Conservation (phyloP, 1,140 invertebrate genomes). For the Solenopsis invicta region DNA sequence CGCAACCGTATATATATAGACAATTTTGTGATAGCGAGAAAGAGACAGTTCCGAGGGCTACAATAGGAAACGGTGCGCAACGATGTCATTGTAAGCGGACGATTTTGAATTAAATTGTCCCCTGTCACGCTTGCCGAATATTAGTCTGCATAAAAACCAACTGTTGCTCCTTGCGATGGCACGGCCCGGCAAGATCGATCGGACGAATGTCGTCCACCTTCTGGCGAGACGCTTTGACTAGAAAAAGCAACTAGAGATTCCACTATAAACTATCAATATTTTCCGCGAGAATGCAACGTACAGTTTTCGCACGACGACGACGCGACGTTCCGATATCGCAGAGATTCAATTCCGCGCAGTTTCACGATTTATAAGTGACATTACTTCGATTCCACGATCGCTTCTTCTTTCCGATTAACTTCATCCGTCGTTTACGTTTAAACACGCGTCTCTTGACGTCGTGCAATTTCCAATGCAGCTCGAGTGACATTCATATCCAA, state of each 20-base stretch:
- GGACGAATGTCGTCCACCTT: conserved; percentile 72
- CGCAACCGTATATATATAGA: neutral
- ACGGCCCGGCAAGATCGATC: conserved; percentile 68
- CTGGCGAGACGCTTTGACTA: conserved; percentile 3
- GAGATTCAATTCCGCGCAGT: conserved; percentile 6
- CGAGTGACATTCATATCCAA: conserved; percentile 40
- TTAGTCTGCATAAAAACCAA: conserved; percentile 79
- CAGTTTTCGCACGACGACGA: neutral
- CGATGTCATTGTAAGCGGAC: conserved; percentile 53
- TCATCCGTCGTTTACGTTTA: conserved; percentile 30
- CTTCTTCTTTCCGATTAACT: conserved; percentile 31
- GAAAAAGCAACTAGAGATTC: conserved; percentile 25
- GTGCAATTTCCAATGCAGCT: conserved; percentile 34
- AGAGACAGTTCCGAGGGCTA: conserved; percentile 18
- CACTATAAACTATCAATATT: conserved; percentile 63
- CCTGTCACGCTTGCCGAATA: conserved; percentile 76
- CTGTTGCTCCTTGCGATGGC: conserved; percentile 76
- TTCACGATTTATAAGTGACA: neutral
- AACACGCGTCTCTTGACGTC: conserved; percentile 12
- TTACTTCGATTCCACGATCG: neutral
- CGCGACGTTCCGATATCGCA: conserved; percentile 6
- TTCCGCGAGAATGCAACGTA: conserved; percentile 34
- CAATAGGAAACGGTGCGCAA: conserved; percentile 11
- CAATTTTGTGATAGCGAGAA: conserved; percentile 6
- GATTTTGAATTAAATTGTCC: conserved; percentile 74